Evolutionary conservation across 2,113 vertebrate genomes (phyloP), one percentile per base, ranked within the genome.

Genomic region (Hyaena hyaena): DNA sequence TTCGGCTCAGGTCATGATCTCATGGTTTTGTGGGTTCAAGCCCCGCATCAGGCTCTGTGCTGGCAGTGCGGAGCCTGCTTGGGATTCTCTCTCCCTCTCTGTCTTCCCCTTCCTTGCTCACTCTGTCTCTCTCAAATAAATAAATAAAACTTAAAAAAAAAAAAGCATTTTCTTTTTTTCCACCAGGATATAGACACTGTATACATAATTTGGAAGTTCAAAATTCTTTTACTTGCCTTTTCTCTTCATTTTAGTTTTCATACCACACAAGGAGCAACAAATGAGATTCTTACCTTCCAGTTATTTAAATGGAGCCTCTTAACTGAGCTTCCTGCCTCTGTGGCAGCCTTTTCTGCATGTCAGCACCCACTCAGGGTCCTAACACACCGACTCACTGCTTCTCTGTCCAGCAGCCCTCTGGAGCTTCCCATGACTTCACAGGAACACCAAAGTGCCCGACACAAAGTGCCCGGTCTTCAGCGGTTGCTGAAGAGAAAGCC

Each of bases 161-260:
- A 84, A 68, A n/a, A 24, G 12, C n/a, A 63, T 87, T 77, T 92
- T 82, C 28, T 73, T 24, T 83, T 83, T 65, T 82, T 35, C 66
- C 28, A 33, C 45, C 80, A 93, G 31, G 10, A 55, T 48, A 89
- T 4, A 79, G 61, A 53, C 43, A 50, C 5, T 3, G 2, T n/a
- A 88, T 17, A 73, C 14, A 28, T 50, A 7, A 76, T 76, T 50
- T 86, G 58, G 26, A 95, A 80, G 43, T 39, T 66, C 31, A 81
- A 65, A 55, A 66, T 81, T 84, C 55, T 80, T 66, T 81, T n/a
- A 33, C 26, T 80, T 66, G 31, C 33, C 31, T 81, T 93, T 89
- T 77, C 63, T 85, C 33, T 97, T 85, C 65, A 11, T 39, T 93
- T 95, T 95, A 39, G 92, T 58, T 76, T 82, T 87, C 74, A 69